Conservation (phyloP, 2,888 invertebrate species). For the Geophilus truncorum region DNA sequence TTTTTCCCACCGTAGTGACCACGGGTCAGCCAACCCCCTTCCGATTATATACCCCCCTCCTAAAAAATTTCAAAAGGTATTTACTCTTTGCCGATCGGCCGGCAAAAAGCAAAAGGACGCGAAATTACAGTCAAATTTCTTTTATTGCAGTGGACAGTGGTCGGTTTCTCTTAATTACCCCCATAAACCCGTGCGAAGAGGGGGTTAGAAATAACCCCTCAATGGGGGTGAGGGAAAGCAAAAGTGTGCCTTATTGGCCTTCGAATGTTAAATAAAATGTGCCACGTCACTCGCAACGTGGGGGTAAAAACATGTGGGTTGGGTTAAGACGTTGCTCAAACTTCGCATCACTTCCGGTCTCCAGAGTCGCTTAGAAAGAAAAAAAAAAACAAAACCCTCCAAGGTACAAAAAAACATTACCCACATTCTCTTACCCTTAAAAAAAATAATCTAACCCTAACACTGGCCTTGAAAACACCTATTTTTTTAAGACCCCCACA, state of each 20-base stretch:
- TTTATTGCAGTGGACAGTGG: conserved; percentile 14
- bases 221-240: not conserved
- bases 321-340: not conserved
- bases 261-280: not conserved
- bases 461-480: not conserved
- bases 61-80: conserved; percentile 5
- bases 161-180: conserved; percentile 13
- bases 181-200: conserved; percentile 25
- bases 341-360: too few species aligned
- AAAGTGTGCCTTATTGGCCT: conserved; percentile 13
- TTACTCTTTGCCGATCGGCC: not conserved
- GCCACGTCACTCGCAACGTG: not conserved
- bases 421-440: not conserved
- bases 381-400: not conserved
- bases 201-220: conserved; percentile 10
- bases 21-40: not conserved
- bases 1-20: conserved; percentile 20
- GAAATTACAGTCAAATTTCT: conserved; percentile 25
- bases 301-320: not conserved
- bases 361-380: too few species aligned
- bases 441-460: not conserved
- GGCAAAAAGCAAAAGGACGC: not conserved
- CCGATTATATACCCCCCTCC: not conserved
- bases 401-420: not conserved
- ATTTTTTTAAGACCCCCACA: not conserved